Evolutionary conservation across 2,113 vertebrate species (phyloP).

Genomic region (Oncorhynchus keta): DNA sequence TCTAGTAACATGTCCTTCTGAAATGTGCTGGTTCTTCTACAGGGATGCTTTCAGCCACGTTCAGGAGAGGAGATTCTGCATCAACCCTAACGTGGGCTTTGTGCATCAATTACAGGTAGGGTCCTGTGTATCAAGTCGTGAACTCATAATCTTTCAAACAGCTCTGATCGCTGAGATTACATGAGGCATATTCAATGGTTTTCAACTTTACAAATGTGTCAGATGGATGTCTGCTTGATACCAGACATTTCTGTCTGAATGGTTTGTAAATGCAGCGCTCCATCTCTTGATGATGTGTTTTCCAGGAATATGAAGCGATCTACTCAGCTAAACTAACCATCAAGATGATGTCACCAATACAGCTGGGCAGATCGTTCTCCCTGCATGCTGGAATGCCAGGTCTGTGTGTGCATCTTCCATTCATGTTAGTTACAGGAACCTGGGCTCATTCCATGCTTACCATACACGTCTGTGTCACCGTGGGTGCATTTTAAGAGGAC

Average conservation of each 20-base stretch:
- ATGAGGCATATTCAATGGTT: background rate
- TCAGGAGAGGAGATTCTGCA: slow-evolving; percentile 98
- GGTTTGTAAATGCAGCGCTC: background rate
- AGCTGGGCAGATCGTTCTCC: slow-evolving; percentile 88
- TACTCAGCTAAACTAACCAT: slow-evolving; percentile 97
- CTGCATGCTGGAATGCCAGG: slow-evolving; percentile 88
- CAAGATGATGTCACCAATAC: slow-evolving; percentile 97
- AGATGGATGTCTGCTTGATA: background rate
- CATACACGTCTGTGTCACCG: too few species aligned
- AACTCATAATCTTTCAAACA: background rate
- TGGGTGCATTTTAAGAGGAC: too few species aligned
- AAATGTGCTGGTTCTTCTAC: slow-evolving; percentile 9
- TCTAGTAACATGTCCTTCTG: background rate
- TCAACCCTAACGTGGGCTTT: slow-evolving; percentile 98
- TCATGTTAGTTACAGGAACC: background rate
- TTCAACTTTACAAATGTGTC: background rate
- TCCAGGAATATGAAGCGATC: slow-evolving; percentile 98
- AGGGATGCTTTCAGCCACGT: slow-evolving; percentile 98
- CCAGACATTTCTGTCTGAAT: background rate
- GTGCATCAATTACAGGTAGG: slow-evolving; percentile 96
- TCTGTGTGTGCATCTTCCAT: slow-evolving; percentile 46
- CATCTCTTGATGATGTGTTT: background rate
- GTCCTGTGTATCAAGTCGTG: background rate
- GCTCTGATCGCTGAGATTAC: background rate
- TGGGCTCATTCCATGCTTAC: too few species aligned